Evolutionary conservation across 2,113 vertebrate genomes (phyloP), one percentile per base, ranked within the genome.

Genomic region (Clupea harengus): DNA sequence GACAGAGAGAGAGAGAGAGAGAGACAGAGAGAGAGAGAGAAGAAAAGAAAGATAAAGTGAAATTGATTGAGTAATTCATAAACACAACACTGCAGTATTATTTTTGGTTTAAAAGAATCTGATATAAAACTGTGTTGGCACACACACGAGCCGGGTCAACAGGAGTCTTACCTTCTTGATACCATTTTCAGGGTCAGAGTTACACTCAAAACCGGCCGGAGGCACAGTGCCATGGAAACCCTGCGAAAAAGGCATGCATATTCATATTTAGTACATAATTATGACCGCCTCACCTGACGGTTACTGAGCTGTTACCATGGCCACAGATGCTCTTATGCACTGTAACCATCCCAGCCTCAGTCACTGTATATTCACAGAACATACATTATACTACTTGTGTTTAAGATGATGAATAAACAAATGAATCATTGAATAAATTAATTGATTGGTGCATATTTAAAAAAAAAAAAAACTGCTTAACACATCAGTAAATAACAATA

Each of bases 101-200:
- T 52, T 11, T 3, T 9, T 52, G 15, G 50, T 3, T 6, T 52
- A 15, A 11, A 52, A 52, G 15, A 10, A 6, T 52, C 7, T 39
- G 39, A 39, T 49, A 49, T 49, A 11, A 49, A 11, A 49, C 6
- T 49, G 47, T 49, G 47, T 49, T 49, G 6, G 47, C 64, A 85
- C 45, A 50, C 25, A n/a, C n/a, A 64, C 5, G 44, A 64, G 7
- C 52, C 60, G 15, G 67, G 54, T 6, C 54, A 60, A 20, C 15
- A 45, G 7, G 25, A 8, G 18, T 45, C 52, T 89, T 93, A 95
- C 94, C 94, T 94, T 96, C 92, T 95, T 95, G 86, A 95, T 91
- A 82, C 86, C 92, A 83, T 89, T 94, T 89, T 95, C 94, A 0
- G 89, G 89, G 88, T 95, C 95, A 13, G 93, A 93, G 90, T 88